These are phyloP conservation scores for Drosophila nr. perissopoda DNA, from an alignment of 2,888 invertebrate genomes.

Conservation along the genomic window DNA sequence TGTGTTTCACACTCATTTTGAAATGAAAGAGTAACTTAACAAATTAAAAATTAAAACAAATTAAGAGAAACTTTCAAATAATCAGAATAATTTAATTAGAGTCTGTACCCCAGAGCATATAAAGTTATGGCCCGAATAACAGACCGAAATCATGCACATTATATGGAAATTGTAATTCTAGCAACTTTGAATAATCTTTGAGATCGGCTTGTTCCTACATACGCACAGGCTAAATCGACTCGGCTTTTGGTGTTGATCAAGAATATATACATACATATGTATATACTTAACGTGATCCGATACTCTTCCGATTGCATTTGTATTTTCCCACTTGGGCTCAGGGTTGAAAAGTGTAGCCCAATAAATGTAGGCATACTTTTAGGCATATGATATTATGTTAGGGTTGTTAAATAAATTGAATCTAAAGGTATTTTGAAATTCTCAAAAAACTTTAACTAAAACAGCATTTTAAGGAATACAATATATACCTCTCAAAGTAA, in stretches of 20 bases:
- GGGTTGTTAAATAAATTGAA: neutral
- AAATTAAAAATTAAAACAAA: conserved; percentile 47
- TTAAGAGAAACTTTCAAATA: neutral
- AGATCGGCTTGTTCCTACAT: neutral
- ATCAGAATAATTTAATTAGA: neutral
- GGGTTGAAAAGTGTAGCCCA: too few species aligned
- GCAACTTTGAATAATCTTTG: neutral
- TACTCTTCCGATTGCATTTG: neutral
- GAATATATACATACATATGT: neutral
- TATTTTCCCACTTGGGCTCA: neutral
- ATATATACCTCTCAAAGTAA: neutral
- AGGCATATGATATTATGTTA: neutral
- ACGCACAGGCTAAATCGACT: neutral
- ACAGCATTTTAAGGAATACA: neutral
- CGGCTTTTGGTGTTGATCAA: neutral
- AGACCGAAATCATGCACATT: neutral
- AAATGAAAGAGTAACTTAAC: conserved; percentile 54
- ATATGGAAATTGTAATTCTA: neutral
- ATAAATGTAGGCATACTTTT: conserved; percentile 26
- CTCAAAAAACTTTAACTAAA: neutral
- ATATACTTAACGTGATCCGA: neutral
- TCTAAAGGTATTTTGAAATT: neutral
- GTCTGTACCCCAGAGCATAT: neutral
- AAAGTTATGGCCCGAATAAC: neutral
- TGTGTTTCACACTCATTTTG: conserved; percentile 32